phyloP scores from a whole-genome alignment of 1,140 invertebrate species.

The Nephila pilipes region DNA sequence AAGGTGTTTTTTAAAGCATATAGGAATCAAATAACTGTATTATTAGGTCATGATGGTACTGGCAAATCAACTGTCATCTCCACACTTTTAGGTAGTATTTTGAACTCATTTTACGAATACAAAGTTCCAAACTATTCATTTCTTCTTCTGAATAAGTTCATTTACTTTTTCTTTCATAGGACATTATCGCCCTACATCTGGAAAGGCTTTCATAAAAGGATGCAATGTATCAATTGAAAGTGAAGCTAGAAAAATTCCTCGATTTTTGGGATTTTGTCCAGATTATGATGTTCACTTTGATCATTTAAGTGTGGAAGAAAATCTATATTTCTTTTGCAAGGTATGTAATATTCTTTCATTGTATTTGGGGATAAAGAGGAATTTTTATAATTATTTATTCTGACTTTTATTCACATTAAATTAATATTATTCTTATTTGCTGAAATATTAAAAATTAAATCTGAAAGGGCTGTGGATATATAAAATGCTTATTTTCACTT shows the following conservation, averaged over 20 bases:
- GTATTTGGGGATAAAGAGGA: neutral
- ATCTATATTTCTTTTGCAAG: constrained; percentile 83
- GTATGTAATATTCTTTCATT: constrained; percentile 81
- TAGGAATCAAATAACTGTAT: constrained; percentile 84
- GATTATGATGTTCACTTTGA: constrained; percentile 86
- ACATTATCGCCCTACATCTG: constrained; percentile 82
- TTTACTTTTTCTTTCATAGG: neutral
- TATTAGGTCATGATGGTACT: constrained; percentile 86
- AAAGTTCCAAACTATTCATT: neutral
- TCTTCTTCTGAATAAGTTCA: neutral
- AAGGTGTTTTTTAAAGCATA: constrained; percentile 84
- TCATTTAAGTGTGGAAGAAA: constrained; percentile 83
- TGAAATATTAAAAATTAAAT: too few species aligned
- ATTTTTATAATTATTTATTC: too few species aligned
- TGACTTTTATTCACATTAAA: too few species aligned
- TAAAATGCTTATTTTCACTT: too few species aligned
- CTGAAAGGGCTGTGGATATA: too few species aligned
- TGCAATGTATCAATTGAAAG: constrained; percentile 84
- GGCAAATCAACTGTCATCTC: constrained; percentile 86
- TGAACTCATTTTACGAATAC: neutral
- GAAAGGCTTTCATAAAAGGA: constrained; percentile 84
- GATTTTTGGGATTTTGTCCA: constrained; percentile 85
- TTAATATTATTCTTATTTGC: too few species aligned
- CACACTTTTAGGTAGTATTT: neutral
- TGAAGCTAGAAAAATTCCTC: constrained; percentile 78